phyloP scores from a whole-genome alignment of 2,888 invertebrate species.

The Sminthurides aquaticus region DNA sequence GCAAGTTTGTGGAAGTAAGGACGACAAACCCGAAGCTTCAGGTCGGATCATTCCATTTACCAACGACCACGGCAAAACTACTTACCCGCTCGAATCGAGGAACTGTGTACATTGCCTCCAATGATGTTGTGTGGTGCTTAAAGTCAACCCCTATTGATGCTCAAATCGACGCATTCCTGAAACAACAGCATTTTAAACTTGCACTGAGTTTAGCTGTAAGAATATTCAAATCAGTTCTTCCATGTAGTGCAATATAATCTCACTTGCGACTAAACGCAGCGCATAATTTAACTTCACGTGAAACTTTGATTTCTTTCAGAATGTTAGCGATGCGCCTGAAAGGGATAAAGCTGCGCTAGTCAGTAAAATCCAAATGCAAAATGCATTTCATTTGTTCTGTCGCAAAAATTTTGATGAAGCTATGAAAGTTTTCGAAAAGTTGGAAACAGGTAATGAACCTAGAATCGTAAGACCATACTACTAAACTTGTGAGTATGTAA shows the following conservation, averaged over 20 bases:
- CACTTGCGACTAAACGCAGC: not conserved
- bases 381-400: constrained; percentile 84
- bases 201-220: constrained; percentile 82
- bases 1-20: constrained; percentile 73
- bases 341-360: constrained; percentile 47
- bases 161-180: constrained; percentile 75
- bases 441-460: constrained; percentile 71
- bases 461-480: too few species aligned
- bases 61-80: constrained; percentile 44
- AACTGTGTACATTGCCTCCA: constrained; percentile 75
- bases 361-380: constrained; percentile 79
- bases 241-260: not conserved
- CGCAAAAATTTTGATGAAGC: constrained; percentile 81
- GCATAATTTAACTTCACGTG: constrained; percentile 6
- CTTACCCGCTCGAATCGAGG: constrained; percentile 69
- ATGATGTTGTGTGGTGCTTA: constrained; percentile 82
- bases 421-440: constrained; percentile 80
- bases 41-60: constrained; percentile 71
- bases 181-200: constrained; percentile 86
- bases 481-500: constrained; percentile 2
- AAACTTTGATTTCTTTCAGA: constrained; percentile 52
- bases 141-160: constrained; percentile 69
- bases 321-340: constrained; percentile 60
- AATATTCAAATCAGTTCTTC: not conserved
- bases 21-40: constrained; percentile 71